Conservation (phyloP, 2,113 vertebrate species). For the Anolis sagrei region DNA sequence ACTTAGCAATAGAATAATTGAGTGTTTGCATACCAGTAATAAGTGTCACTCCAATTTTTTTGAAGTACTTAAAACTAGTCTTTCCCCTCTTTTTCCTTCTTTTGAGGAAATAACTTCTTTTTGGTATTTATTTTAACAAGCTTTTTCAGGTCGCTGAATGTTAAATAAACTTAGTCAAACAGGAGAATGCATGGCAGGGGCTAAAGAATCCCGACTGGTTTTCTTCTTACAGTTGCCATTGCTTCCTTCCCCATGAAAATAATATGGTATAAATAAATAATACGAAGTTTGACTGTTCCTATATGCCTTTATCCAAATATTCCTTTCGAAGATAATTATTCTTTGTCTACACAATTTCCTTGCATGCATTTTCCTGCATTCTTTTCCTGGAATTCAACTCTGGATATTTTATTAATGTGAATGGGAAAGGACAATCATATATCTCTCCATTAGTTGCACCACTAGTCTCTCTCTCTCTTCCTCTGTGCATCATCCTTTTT, state of each 20-base stretch:
- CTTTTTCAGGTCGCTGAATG: slow-evolving; percentile 48
- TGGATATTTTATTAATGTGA: not conserved
- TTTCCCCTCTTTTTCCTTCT: not conserved
- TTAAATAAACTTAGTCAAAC: slow-evolving; percentile 49
- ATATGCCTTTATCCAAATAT: not conserved
- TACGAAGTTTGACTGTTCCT: not conserved
- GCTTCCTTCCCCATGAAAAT: slow-evolving; percentile 25
- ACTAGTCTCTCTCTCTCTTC: no score
- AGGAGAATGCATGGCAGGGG: slow-evolving; percentile 31
- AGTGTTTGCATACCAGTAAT: slow-evolving; percentile 42
- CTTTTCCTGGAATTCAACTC: not conserved
- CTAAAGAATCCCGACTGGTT: slow-evolving; percentile 40
- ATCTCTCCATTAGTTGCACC: not conserved
- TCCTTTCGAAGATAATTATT: not conserved
- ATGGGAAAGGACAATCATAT: not conserved
- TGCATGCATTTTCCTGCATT: no score
- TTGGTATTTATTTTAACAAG: slow-evolving; percentile 50
- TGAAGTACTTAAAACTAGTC: slow-evolving; percentile 12
- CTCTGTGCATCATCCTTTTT: no score
- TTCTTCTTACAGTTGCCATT: slow-evolving; percentile 4
- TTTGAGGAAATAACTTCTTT: slow-evolving; percentile 54
- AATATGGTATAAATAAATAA: not conserved
- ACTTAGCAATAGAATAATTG: slow-evolving; percentile 1
- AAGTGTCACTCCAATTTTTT: slow-evolving; percentile 31
- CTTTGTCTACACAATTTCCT: not conserved